Percentiles rank a stretch among this genome's conserved stretches.
phyloP scores from a whole-genome alignment of 2,113 vertebrate species.

The Mionectes macconnelli region DNA sequence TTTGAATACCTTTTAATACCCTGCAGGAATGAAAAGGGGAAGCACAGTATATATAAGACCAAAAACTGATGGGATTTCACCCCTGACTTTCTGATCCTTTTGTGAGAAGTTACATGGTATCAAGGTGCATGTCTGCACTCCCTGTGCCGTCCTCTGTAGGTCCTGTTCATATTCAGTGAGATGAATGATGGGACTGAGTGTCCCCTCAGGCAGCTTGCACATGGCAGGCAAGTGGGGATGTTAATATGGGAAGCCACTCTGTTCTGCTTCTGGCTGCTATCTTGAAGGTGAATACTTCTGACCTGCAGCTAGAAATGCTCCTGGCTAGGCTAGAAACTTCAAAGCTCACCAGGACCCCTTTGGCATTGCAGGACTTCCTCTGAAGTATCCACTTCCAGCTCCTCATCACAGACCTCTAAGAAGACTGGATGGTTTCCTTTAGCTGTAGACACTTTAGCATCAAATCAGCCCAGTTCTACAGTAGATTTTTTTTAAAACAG shows the following conservation, averaged over 20 bases:
- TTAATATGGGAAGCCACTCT: background rate
- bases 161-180: too few relatives aligned
- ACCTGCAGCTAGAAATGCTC: background rate
- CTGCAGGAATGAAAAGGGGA: background rate
- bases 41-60: background rate
- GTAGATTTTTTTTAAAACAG: background rate
- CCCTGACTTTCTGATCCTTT: background rate
- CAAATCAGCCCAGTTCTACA: background rate
- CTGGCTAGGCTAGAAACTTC: background rate
- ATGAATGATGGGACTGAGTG: too few relatives aligned
- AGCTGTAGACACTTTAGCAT: background rate
- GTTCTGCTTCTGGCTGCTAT: background rate
- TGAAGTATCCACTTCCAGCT: background rate
- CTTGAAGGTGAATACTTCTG: background rate
- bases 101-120: background rate
- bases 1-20: background rate
- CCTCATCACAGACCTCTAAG: background rate
- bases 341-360: background rate
- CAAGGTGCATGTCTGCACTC: too few relatives aligned
- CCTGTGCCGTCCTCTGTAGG: background rate
- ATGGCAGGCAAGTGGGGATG: background rate
- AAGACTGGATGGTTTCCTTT: background rate
- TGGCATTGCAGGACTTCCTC: background rate
- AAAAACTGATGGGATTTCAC: background rate
- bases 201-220: background rate